Conservation (phyloP, 2,797 vertebrate species). For the Benthosema pterotum region DNA sequence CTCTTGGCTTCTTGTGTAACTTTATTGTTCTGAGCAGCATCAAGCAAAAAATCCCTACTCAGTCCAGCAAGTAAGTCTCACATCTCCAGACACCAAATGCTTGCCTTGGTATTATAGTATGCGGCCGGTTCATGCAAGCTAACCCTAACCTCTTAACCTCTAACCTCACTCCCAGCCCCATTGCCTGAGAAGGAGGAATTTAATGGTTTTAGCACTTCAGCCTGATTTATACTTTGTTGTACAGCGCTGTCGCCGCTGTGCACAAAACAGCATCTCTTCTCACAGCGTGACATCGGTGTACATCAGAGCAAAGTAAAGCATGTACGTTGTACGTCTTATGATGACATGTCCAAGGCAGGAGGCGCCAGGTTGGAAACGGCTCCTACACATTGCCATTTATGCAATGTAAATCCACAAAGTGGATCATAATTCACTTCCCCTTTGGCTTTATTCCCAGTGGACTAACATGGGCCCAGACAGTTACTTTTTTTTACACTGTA, state of each 20-base stretch:
- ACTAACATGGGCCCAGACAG: too few relatives aligned
- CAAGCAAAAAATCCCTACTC: slow-evolving; percentile 98
- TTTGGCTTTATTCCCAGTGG: too few relatives aligned
- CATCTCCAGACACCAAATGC: slow-evolving; percentile 82
- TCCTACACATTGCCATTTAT: slow-evolving; percentile 44
- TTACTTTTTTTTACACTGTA: too few relatives aligned
- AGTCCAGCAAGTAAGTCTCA: slow-evolving; percentile 97
- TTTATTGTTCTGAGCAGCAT: slow-evolving; percentile 89
- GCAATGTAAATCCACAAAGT: slow-evolving; percentile 21
- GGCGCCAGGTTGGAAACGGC: slow-evolving; percentile 20
- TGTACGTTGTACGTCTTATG: too few relatives aligned
- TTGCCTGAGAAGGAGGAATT: slow-evolving; percentile 84
- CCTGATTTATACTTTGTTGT: too few relatives aligned
- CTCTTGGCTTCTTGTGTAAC: slow-evolving; percentile 80
- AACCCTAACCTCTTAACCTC: slow-evolving; percentile 69
- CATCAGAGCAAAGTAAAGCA: too few relatives aligned
- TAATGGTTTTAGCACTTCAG: slow-evolving; percentile 52
- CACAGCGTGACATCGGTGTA: too few relatives aligned
- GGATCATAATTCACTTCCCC: background rate
- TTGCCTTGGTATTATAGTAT: slow-evolving; percentile 71
- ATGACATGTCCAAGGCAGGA: too few relatives aligned
- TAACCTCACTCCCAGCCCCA: slow-evolving; percentile 84
- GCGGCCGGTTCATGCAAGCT: slow-evolving; percentile 87
- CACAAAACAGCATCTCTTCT: too few relatives aligned
- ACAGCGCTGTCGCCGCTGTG: too few relatives aligned